Conservation (phyloP, 2,113 vertebrate species). For the Phycodurus eques region DNA sequence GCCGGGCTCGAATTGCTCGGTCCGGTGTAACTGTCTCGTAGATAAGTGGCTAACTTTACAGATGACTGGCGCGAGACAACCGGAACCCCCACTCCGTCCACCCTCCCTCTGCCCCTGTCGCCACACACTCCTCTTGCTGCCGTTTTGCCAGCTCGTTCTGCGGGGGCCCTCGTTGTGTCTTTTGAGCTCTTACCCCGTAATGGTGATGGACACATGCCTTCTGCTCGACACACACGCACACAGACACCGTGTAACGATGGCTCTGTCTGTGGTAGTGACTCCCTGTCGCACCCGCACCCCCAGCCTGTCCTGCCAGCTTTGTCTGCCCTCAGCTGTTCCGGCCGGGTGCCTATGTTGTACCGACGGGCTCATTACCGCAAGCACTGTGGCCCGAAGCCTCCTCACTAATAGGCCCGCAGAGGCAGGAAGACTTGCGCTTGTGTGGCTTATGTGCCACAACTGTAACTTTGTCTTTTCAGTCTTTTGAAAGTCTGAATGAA, state of each 20-base stretch:
- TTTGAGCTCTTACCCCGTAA: constrained; percentile 63
- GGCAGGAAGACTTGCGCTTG: constrained; percentile 50
- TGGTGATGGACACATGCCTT: constrained; percentile 63
- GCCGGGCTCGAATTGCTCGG: constrained; percentile 48
- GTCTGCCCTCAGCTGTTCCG: constrained; percentile 77
- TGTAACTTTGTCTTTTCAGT: constrained; percentile 52
- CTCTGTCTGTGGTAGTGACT: constrained; percentile 65
- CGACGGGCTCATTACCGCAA: constrained; percentile 76
- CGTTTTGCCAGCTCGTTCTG: constrained; percentile 72
- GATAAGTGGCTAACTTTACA: constrained; percentile 72
- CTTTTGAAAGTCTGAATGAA: constrained; percentile 40
- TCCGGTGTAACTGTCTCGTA: constrained; percentile 48
- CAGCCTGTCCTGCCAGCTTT: constrained; percentile 67
- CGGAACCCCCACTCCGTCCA: constrained; percentile 2
- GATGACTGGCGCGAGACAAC: constrained; percentile 70
- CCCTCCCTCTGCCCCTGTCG: constrained; percentile 61
- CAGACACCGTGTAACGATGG: constrained; percentile 34
- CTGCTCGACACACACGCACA: constrained; percentile 27
- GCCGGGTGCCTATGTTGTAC: constrained; percentile 79
- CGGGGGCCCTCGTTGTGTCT: constrained; percentile 59
- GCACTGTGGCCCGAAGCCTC: constrained; percentile 68
- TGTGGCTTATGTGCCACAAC: constrained; percentile 44
- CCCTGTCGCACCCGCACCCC: constrained; percentile 32
- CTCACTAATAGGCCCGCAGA: constrained; percentile 70
- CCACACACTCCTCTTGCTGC: constrained; percentile 69